Base-by-base conservation (phyloP, 53 echinoderm and acorn worm species). In the Patiria pectinifera region DNA sequence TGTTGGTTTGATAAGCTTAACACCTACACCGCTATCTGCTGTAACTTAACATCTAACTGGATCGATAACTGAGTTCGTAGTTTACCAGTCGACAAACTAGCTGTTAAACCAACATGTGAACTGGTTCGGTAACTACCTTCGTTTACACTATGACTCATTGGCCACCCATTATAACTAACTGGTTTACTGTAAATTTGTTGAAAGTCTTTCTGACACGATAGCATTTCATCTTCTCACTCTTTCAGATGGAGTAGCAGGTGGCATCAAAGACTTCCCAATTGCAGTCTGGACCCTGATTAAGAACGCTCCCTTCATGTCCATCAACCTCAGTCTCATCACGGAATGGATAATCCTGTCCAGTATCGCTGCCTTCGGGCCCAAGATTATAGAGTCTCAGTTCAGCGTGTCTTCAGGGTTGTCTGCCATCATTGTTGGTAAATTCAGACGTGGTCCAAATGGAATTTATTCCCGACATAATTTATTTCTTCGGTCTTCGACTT, bases 351-450 rank as follows among this genome's bases (percentile, higher is more conserved):
- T 96, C 19, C 84, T 99, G 0, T 91, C 97, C 10, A 95, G 95
- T n/a, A 74, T 99, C 16, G 96, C 99, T 6, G 95, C 96, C 14
- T 99, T 99, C 71, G 96, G 96, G 19, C 99, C 99, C 13, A 99
- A 99, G 86, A 96, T 95, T 83, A 45, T 99, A 47, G 99, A 99
- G 86, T 94, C 95, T 2, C 93, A 95, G 94, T 93, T 97, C 63
- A 96, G 94, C 80, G 71, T 96, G 21, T 87, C 96, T 21, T 76
- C 99, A 3, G 94, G 95, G 26, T 83, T 79, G n/a, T 96, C 99
- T 11, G 95, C 99, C 0, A 92, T 95, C 12, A 89, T 97, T 45
- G 83, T 85, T 66, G 99, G 99, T 99, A 92, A 92, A 84, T 79
- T 3, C 10, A 11, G 3, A 12, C 66, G 1, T 46, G 2, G 19